Evolutionary conservation across 2,888 invertebrate species (phyloP), one percentile per base, ranked within the genome.

Genomic region (Ormyrus nitidulus): DNA sequence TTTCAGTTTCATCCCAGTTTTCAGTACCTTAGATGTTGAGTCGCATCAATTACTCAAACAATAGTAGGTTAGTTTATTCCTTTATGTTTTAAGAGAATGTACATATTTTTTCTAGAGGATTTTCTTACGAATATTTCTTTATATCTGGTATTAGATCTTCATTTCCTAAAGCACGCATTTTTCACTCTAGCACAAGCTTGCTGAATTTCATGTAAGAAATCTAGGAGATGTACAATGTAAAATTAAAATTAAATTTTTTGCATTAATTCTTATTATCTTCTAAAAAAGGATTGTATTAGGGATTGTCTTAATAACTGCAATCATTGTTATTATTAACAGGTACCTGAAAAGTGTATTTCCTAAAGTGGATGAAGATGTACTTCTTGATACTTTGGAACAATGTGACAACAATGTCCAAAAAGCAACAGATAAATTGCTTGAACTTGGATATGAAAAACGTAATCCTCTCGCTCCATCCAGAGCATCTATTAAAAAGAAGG

Each of bases 341-440:
- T 97, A 97, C 91, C 93, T 98, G 92, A 98, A 97, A 91, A 96
- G 95, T 86, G 94, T 97, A 86, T 98, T 97, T 89, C 96, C 97
- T 0, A 95, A 96, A 91, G 97, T 96, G 0, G 97, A 98, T 86
- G 97, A 97, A 90, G 96, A 96, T 44, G 90, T 97, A 62, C 94
- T 98, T 51, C 92, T 97, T 74, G 97, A 98, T 86, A 93, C 96
- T 61, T 91, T 97, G 71, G 94, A 95, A 69, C 96, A 95, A 89
- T 95, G 96, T 85, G 97, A 98, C 86, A 97, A 97, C 89, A 97
- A 97, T 90, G 97, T 98, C 7, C 96, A 96, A 89, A 96, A 94
- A 85, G 96, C 97, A 0, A 95, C 97, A 9, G 96, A 97, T 85
- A 94, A 94, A 83, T 92, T 98, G 10, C 92, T 95, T 56, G 92